Evolutionary conservation across 2,113 vertebrate genomes (phyloP).

Genomic region (Mystacornis crossleyi): DNA sequence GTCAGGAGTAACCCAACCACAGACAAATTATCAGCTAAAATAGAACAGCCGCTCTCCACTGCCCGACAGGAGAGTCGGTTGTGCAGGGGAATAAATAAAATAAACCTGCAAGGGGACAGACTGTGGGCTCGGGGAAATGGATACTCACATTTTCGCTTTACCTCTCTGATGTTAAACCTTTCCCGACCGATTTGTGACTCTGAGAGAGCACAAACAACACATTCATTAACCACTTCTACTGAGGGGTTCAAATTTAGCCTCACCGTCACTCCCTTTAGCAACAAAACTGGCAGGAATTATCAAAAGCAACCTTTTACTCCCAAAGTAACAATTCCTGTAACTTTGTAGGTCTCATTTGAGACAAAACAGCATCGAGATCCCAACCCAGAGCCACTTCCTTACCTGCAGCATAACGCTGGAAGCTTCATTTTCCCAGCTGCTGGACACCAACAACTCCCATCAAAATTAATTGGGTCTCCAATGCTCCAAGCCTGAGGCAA

Average conservation of each 20-base stretch:
- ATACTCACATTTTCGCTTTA: not conserved
- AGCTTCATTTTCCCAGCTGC: not conserved
- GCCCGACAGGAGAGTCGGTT: not conserved
- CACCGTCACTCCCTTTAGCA: not conserved
- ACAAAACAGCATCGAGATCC: not conserved
- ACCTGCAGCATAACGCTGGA: not conserved
- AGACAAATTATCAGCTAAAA: not conserved
- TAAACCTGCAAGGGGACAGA: not conserved
- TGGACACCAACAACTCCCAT: not conserved
- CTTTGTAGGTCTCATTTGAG: not conserved
- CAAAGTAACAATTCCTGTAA: not conserved
- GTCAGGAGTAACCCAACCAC: not conserved
- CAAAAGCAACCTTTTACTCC: not conserved
- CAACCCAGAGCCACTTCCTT: not conserved
- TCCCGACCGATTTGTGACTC: not conserved
- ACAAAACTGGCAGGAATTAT: not conserved
- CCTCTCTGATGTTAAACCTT: not conserved
- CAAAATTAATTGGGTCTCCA: not conserved
- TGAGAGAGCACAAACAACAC: not conserved
- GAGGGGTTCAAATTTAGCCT: not conserved
- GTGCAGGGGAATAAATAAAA: not conserved
- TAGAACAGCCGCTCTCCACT: not conserved
- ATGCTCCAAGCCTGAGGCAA: not conserved
- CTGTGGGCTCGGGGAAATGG: not conserved
- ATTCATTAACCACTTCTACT: not conserved